Percentiles rank a stretch among this genome's conserved stretches.
Evolutionary conservation across 2,113 vertebrate genomes (phyloP).

Genomic region (Bubalus kerabau): DNA sequence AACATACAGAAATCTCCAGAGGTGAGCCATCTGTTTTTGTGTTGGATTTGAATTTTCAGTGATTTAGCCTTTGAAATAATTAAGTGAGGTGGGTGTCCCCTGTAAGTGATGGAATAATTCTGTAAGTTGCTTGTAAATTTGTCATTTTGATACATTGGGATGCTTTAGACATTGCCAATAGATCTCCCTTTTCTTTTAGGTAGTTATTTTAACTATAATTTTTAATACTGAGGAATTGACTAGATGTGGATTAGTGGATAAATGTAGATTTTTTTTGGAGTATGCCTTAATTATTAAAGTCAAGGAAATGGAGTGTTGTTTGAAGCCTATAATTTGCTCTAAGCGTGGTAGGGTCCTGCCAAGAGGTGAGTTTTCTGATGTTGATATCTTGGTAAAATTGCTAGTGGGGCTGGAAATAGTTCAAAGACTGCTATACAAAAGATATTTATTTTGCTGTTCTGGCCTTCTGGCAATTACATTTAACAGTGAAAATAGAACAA

Average conservation of each 20-base stretch:
- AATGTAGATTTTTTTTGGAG: not conserved
- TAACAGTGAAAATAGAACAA: not conserved
- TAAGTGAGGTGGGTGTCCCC: not conserved
- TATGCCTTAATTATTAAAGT: not conserved
- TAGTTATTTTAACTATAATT: conserved; percentile 19
- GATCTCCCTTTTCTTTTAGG: not conserved
- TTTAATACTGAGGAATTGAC: not conserved
- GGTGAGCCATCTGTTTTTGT: conserved; percentile 71
- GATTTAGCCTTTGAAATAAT: conserved; percentile 36
- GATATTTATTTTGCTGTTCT: conserved; percentile 2
- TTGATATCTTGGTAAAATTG: not conserved
- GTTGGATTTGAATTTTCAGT: not conserved
- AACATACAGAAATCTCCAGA: conserved; percentile 75
- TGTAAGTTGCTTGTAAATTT: not conserved
- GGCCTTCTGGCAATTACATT: not conserved
- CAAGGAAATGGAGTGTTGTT: not conserved
- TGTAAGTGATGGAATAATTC: conserved; percentile 1
- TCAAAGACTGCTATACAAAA: not conserved
- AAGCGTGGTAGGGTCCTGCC: not conserved
- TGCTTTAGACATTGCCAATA: not conserved
- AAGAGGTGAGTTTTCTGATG: not conserved
- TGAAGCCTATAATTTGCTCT: not conserved
- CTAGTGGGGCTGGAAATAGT: not conserved
- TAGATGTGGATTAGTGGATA: not conserved
- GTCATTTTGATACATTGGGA: not conserved